These are phyloP conservation scores for Crocidura indochinensis DNA, from an alignment of 2,797 vertebrate species.

Conservation along the genomic window DNA sequence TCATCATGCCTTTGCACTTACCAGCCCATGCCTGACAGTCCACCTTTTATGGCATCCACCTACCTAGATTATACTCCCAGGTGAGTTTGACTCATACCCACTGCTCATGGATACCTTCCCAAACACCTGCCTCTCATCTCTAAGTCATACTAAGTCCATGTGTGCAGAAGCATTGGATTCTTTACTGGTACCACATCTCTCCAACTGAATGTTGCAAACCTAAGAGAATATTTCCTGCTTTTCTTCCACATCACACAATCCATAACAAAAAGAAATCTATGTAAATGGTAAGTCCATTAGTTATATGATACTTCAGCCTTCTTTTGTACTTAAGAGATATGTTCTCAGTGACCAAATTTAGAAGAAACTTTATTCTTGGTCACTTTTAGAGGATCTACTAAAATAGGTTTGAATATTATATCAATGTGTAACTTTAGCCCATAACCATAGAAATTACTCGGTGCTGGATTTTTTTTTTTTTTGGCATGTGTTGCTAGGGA, in stretches of 20 bases:
- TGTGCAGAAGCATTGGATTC: background rate
- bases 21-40: background rate
- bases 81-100: background rate
- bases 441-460: background rate
- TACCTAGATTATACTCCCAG: background rate
- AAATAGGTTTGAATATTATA: background rate
- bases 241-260: background rate
- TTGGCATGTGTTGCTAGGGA: background rate
- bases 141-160: background rate
- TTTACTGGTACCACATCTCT: background rate
- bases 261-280: slow-evolving; percentile 14
- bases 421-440: background rate
- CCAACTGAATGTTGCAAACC: background rate
- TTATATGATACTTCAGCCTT: background rate
- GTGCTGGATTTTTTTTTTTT: background rate
- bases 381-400: background rate
- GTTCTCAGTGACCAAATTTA: slow-evolving; percentile 12
- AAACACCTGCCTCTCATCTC: background rate
- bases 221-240: slow-evolving; percentile 14
- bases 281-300: background rate
- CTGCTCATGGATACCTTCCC: background rate
- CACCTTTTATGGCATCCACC: background rate
- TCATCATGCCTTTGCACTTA: background rate
- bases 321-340: background rate
- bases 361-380: slow-evolving; percentile 33